Base-by-base conservation (phyloP, 2,797 vertebrate species). In the Garrulus glandarius region DNA sequence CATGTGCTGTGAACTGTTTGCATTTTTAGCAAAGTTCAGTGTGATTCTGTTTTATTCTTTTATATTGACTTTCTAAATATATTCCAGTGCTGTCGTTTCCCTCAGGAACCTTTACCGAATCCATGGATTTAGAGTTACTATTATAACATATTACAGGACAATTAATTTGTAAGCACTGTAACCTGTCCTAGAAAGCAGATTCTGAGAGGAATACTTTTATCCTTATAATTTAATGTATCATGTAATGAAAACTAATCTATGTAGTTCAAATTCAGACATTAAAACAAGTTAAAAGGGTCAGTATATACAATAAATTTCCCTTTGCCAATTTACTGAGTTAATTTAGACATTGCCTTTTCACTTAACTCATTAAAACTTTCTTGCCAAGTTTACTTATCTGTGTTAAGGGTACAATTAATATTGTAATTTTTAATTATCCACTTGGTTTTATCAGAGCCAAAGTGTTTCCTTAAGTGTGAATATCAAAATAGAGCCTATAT, bases 381-480 rank as follows among this genome's bases (percentile, higher is more conserved):
- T 88, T 94, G 77, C 74, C 46, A 88, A 95, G 95, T 96, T 96
- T 95, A 96, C 92, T 96, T 95, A 96, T 95, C 92, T 96, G 87
- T 61, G 70, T 95, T 96, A 96, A 95, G 89, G 65, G 67, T 93
- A 94, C 91, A 95, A 96, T 95, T 95, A 96, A 94, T 96, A 87
- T 96, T 94, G 84, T 77, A 96, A 96, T 96, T 95, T 96, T 96
- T 96, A 96, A 95, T 96, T 96, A 95, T 93, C 91, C 85, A 91
- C 83, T 94, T 67, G 92, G 93, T 86, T 95, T 96, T 97, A 96
- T 95, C 93, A 87, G 81, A 91, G 57, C 44, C 67, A 23, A 96
- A 95, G 89, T 95, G 85, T 95, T 96, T 97, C 87, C 93, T 96
- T 94, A 96, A 95, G 83, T 93, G 70, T 67, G 79, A 91, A 84